phyloP scores from a whole-genome alignment of 2,797 vertebrate genomes.

The Cyclopterus lumpus region DNA sequence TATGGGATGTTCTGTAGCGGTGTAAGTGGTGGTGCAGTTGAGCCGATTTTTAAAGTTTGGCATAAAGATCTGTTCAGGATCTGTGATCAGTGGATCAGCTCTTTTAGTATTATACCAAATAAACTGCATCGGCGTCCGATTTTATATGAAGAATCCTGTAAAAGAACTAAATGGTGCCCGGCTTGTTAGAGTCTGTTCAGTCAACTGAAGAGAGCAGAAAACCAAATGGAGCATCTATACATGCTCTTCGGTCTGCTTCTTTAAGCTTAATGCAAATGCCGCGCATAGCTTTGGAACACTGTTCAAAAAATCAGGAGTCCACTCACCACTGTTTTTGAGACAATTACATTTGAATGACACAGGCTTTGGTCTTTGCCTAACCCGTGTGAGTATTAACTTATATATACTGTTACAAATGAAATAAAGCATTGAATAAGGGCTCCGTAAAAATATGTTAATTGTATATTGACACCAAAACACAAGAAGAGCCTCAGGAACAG shows the following conservation, averaged over 20 bases:
- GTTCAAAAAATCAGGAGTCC: conserved; percentile 45
- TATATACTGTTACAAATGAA: background rate
- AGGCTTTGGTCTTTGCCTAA: background rate
- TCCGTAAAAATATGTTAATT: background rate
- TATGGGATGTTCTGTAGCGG: conserved; percentile 59
- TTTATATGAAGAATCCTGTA: conserved; percentile 22
- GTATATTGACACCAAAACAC: background rate
- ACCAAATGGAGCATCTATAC: conserved; percentile 5
- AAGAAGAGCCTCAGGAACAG: background rate
- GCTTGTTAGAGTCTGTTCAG: conserved; percentile 17
- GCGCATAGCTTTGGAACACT: background rate
- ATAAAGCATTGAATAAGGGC: background rate
- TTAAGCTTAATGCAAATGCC: conserved; percentile 40
- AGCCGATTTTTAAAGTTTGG: conserved; percentile 36
- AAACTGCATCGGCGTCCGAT: background rate
- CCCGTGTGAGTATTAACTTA: background rate
- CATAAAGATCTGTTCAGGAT: conserved; percentile 41
- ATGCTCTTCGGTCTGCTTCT: conserved; percentile 16
- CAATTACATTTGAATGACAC: conserved; percentile 4
- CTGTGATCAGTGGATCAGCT: conserved; percentile 29
- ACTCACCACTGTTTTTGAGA: conserved; percentile 1
- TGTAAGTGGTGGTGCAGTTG: conserved; percentile 16
- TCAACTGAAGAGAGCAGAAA: background rate
- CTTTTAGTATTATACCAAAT: conserved; percentile 12
- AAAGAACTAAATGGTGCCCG: conserved; percentile 22